Evolutionary conservation across 2,113 vertebrate genomes (phyloP).

Genomic region (Casuarius casuarius): DNA sequence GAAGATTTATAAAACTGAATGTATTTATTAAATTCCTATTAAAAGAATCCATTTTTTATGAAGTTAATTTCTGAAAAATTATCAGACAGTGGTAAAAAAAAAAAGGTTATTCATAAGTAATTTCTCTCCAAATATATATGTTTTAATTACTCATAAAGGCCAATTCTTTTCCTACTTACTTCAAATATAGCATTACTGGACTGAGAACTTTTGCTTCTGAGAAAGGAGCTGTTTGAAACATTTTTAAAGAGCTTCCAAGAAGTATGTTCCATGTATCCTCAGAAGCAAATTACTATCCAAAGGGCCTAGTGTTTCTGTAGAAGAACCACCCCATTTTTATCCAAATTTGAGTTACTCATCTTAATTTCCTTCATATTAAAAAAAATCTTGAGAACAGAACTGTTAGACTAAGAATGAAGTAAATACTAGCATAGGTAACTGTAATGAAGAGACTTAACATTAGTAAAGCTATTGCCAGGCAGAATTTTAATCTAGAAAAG

Average conservation of each 20-base stretch:
- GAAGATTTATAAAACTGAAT: neutral
- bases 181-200: neutral
- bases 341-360: neutral
- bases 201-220: neutral
- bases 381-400: neutral
- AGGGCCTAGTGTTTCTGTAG: neutral
- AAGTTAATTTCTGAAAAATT: neutral
- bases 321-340: neutral
- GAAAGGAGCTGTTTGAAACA: neutral
- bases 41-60: neutral
- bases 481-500: slow-evolving; percentile 34
- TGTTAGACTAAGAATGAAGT: neutral
- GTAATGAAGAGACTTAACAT: neutral
- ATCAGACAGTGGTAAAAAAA: neutral
- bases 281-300: neutral
- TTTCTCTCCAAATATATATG: neutral
- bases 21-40: neutral
- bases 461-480: neutral
- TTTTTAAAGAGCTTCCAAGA: neutral
- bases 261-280: neutral
- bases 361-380: neutral
- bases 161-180: neutral
- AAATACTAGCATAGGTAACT: neutral
- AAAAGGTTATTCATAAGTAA: neutral
- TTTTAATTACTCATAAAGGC: neutral